phyloP scores from a whole-genome alignment of 2,113 vertebrate species.

The Gorilla gorilla region DNA sequence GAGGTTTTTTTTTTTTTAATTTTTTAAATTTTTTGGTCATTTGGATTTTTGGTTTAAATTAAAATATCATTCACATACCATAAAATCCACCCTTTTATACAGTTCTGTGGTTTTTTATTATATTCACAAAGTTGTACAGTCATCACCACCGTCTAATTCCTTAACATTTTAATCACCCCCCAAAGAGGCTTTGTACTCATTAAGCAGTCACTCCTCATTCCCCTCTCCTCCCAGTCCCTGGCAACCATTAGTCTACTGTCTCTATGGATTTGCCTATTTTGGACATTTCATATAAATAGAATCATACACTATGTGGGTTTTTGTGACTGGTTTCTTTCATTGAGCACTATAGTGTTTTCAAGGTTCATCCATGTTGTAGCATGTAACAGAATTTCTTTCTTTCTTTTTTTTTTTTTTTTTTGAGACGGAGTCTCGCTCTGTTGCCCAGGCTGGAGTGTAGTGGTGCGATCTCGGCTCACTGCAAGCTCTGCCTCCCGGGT shows the following conservation, averaged over 20 bases:
- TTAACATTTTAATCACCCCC: slow-evolving; percentile 1
- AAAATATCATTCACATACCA: background rate
- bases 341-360: background rate
- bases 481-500: no score
- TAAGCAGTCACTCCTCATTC: background rate
- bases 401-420: no score
- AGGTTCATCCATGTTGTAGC: background rate
- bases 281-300: background rate
- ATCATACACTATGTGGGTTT: background rate
- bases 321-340: background rate
- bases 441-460: no score
- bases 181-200: background rate
- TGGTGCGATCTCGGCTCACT: no score
- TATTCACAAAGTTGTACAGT: background rate
- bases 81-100: background rate
- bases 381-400: background rate
- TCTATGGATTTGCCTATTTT: background rate
- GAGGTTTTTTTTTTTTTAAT: background rate
- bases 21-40: background rate
- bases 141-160: background rate
- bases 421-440: no score
- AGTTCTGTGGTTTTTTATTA: background rate
- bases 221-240: background rate
- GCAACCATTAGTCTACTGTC: background rate
- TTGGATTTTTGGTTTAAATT: background rate